Conservation (phyloP, 2,113 vertebrate genomes). For the Chloropsis hardwickii region DNA sequence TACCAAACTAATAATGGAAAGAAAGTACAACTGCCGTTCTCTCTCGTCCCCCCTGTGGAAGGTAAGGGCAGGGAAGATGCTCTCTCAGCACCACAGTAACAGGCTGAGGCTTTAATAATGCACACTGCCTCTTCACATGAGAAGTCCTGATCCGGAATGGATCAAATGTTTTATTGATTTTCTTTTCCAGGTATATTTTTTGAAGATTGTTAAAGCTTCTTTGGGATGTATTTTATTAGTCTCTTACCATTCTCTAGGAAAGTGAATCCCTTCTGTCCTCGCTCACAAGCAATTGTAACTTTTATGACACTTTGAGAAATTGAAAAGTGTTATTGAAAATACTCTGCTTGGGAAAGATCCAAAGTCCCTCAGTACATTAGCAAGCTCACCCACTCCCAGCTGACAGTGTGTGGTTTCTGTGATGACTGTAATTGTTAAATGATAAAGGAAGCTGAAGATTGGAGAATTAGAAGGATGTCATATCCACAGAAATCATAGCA, state of each 20-base stretch:
- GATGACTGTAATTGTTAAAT: neutral
- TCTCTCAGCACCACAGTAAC: neutral
- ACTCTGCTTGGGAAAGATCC: neutral
- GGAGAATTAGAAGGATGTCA: neutral
- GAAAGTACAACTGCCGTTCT: neutral
- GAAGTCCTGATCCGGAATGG: neutral
- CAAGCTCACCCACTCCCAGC: neutral
- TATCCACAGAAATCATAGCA: neutral
- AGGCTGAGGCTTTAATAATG: neutral
- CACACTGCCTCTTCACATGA: neutral
- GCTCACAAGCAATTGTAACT: neutral
- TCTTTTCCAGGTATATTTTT: neutral
- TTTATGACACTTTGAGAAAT: neutral
- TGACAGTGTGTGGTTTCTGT: neutral
- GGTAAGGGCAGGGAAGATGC: neutral
- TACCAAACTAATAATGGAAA: neutral
- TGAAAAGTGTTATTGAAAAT: neutral
- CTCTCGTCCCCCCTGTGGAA: neutral
- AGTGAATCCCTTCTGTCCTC: neutral
- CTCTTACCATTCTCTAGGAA: neutral
- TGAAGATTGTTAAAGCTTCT: neutral
- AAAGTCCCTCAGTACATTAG: neutral
- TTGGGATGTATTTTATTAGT: neutral
- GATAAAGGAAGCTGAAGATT: neutral
- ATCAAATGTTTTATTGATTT: slow-evolving; percentile 9